Conservation (phyloP, 2,113 vertebrate species). For the Trochalopteron elliotii region DNA sequence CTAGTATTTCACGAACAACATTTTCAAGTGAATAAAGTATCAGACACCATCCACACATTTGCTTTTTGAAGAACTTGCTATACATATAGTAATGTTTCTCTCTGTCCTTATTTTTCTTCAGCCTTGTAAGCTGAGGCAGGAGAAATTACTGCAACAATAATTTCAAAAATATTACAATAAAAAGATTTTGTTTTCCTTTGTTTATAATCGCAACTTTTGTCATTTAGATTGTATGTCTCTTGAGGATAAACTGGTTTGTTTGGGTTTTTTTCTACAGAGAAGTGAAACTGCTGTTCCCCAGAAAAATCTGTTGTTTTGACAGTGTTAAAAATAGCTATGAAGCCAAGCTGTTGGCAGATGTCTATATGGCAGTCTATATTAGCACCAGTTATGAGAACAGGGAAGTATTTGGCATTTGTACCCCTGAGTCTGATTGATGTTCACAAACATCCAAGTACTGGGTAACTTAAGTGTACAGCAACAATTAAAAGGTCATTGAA, state of each 20-base stretch:
- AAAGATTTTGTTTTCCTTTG: neutral
- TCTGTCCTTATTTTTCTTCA: neutral
- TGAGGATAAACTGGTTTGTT: neutral
- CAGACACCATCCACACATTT: neutral
- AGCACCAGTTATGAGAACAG: neutral
- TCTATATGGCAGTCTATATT: neutral
- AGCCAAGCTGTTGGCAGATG: neutral
- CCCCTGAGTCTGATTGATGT: neutral
- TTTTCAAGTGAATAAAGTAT: neutral
- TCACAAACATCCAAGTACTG: neutral
- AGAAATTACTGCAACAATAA: neutral
- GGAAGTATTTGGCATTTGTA: neutral
- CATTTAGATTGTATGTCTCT: neutral
- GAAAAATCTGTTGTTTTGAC: neutral
- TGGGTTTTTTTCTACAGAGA: neutral
- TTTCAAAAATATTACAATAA: neutral
- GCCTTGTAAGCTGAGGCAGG: neutral
- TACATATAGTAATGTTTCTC: neutral
- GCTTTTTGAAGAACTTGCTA: neutral
- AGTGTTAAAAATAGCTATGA: neutral
- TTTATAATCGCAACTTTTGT: neutral
- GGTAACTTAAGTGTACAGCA: neutral
- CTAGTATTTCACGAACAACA: neutral
- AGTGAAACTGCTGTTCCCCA: neutral
- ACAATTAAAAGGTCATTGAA: neutral